Evolutionary conservation across 2,888 invertebrate species (phyloP).

Genomic region (Drosophila testacea): DNA sequence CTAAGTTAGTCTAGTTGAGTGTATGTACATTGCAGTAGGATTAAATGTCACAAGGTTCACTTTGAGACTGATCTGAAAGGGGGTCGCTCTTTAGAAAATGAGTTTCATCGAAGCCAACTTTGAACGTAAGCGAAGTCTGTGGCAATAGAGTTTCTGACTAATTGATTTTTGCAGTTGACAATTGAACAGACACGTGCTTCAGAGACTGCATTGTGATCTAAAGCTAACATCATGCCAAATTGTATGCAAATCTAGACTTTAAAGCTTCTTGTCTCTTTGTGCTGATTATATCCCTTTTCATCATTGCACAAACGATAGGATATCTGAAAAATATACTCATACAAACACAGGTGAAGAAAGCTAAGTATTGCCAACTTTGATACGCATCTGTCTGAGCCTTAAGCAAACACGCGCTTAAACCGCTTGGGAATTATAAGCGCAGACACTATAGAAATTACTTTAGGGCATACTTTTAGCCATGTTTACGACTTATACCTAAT

Average conservation of each 20-base stretch:
- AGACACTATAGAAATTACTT: not conserved
- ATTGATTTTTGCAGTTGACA: not conserved
- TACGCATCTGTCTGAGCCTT: not conserved
- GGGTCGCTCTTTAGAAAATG: not conserved
- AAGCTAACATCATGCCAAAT: not conserved
- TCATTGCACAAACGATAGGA: too few relatives aligned
- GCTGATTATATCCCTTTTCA: not conserved
- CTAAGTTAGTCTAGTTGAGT: not conserved
- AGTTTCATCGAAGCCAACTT: not conserved
- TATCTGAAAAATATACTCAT: too few relatives aligned
- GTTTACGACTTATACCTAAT: slow-evolving; percentile 12
- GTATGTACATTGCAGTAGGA: not conserved
- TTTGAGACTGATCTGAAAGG: not conserved
- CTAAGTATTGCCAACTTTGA: too few relatives aligned
- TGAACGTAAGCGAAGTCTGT: not conserved
- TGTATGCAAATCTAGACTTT: not conserved
- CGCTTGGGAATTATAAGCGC: slow-evolving; percentile 16
- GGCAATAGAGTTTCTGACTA: not conserved
- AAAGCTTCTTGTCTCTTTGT: not conserved
- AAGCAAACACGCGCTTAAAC: slow-evolving; percentile 7
- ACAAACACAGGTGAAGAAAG: not conserved
- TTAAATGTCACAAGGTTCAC: not conserved
- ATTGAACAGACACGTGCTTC: not conserved
- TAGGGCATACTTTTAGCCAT: not conserved
- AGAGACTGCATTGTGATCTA: not conserved